phyloP scores from a whole-genome alignment of 2,888 invertebrate species.

The Disparrhopalites patrizii region DNA sequence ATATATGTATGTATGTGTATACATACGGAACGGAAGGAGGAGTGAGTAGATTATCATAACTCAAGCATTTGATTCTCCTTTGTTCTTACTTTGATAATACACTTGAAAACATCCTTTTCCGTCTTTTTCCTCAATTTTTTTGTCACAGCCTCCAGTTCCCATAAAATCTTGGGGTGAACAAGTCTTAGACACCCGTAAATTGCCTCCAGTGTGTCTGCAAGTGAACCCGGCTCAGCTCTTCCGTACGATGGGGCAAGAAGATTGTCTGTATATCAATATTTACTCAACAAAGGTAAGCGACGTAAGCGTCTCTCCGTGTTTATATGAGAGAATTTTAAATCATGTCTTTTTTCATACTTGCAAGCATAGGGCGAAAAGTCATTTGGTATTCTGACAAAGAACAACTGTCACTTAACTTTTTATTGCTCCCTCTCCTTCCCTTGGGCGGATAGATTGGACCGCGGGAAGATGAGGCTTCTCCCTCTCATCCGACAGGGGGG shows the following conservation, averaged over 20 bases:
- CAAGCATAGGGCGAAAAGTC: not conserved
- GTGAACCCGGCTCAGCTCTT: slow-evolving; percentile 15
- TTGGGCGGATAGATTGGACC: not conserved
- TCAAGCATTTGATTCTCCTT: too few relatives aligned
- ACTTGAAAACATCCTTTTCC: too few relatives aligned
- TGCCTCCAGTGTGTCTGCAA: slow-evolving; percentile 49
- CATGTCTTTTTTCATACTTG: not conserved
- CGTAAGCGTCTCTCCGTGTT: too few relatives aligned
- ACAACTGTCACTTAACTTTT: not conserved
- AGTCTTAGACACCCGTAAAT: slow-evolving; percentile 45
- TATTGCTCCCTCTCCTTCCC: not conserved
- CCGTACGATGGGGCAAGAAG: slow-evolving; percentile 32
- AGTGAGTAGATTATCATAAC: too few relatives aligned
- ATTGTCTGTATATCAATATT: slow-evolving; percentile 38
- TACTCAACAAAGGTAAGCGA: slow-evolving; percentile 33
- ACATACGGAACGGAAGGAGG: too few relatives aligned
- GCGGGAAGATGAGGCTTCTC: not conserved
- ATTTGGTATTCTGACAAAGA: not conserved
- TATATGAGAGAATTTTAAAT: slow-evolving; percentile 1
- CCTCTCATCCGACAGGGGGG: too few relatives aligned
- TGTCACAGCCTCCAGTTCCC: slow-evolving; percentile 46
- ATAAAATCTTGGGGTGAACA: slow-evolving; percentile 43
- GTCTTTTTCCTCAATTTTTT: too few relatives aligned
- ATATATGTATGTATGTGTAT: too few relatives aligned
- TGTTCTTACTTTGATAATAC: too few relatives aligned